Percentiles rank a stretch among this genome's conserved stretches.
These are phyloP conservation scores for Tuta absoluta DNA, from an alignment of 2,888 invertebrate genomes.

Conservation along the genomic window DNA sequence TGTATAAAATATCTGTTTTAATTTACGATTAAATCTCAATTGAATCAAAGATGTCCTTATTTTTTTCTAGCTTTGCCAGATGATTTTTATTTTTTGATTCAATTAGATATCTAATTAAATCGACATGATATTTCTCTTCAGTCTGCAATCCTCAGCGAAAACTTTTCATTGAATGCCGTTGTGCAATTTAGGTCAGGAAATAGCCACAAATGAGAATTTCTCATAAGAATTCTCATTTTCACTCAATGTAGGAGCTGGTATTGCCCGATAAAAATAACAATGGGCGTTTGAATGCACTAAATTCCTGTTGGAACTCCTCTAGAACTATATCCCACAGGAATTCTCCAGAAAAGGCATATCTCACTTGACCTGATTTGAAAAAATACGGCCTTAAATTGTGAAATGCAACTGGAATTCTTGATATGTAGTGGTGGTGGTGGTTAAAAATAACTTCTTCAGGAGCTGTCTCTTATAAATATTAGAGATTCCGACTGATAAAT, in stretches of 20 bases:
- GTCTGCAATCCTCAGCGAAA: background rate
- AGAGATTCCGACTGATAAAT: no score
- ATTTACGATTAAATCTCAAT: background rate
- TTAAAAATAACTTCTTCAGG: no score
- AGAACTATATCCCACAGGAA: conserved; percentile 17
- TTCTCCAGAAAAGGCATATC: conserved; percentile 15
- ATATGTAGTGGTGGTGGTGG: no score
- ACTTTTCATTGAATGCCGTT: background rate
- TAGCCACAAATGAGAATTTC: conserved; percentile 14
- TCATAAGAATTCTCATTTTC: conserved; percentile 18
- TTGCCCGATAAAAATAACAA: conserved; percentile 20
- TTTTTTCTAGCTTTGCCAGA: background rate
- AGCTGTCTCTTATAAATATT: no score
- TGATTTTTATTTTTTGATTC: background rate
- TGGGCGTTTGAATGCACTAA: conserved; percentile 18
- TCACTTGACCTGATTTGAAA: background rate
- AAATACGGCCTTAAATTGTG: background rate
- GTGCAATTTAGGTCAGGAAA: conserved; percentile 7
- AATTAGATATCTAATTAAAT: background rate
- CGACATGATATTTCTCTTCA: background rate
- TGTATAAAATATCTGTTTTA: background rate
- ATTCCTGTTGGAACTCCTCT: conserved; percentile 10
- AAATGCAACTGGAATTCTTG: background rate
- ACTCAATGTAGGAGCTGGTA: conserved; percentile 17
- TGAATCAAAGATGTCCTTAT: background rate